Conservation (phyloP, 2,797 vertebrate genomes). For the Streptopelia turtur region DNA sequence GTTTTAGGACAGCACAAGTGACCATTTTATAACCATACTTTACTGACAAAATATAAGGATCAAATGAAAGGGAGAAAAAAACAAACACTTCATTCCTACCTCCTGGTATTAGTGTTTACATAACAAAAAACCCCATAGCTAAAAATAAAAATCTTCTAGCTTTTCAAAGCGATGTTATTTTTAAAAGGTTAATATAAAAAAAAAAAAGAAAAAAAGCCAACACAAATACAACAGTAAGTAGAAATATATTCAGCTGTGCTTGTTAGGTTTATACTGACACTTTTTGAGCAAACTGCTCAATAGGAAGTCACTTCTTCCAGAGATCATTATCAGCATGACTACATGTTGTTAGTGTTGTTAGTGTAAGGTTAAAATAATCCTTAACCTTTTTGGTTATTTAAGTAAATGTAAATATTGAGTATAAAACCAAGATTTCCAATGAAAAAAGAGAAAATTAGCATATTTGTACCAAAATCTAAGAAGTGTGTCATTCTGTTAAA, state of each 20-base stretch:
- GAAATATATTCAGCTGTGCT: constrained; percentile 3
- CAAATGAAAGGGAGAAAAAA: neutral
- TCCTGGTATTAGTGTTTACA: neutral
- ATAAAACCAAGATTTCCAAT: neutral
- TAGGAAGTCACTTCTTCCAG: constrained; percentile 21
- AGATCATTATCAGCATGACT: constrained; percentile 39
- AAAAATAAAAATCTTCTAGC: neutral
- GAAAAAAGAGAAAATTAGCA: neutral
- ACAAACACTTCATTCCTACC: neutral
- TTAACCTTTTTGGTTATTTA: constrained; percentile 31
- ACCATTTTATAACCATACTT: neutral
- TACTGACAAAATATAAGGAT: neutral
- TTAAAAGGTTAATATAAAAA: constrained; percentile 32
- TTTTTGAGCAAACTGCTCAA: constrained; percentile 29
- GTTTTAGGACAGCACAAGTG: neutral
- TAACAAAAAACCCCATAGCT: neutral
- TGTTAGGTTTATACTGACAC: neutral
- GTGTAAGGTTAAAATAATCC: constrained; percentile 36
- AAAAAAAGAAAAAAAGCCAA: too few species aligned
- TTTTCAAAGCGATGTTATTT: neutral
- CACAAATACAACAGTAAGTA: neutral
- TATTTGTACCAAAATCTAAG: neutral
- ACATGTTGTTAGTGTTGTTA: neutral
- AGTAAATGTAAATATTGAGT: neutral
- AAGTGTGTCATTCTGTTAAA: neutral